A percentile compares a stretch with the other conserved stretches of the same genome.
Conservation (phyloP, 2,797 vertebrate genomes). For the Etheostoma perlongum region DNA sequence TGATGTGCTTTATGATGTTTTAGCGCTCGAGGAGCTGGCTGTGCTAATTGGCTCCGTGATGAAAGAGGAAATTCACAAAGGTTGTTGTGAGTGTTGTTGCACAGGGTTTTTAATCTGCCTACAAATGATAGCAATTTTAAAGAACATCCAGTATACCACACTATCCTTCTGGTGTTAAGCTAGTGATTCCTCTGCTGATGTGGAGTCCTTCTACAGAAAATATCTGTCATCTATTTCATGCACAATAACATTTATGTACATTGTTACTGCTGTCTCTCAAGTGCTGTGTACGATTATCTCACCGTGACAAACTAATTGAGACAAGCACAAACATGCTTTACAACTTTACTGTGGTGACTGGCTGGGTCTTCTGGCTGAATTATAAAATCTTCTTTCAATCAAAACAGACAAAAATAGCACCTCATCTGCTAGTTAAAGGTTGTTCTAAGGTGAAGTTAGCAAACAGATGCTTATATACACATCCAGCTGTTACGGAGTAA, state of each 20-base stretch:
- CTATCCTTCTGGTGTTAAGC: neutral
- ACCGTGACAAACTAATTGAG: neutral
- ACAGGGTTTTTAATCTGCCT: constrained; percentile 26
- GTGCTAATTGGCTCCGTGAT: constrained; percentile 34
- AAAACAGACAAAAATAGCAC: neutral
- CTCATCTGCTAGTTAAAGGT: no score
- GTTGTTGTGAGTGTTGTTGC: constrained; percentile 29
- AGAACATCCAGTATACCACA: constrained; percentile 20
- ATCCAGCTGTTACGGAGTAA: no score
- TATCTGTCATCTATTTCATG: neutral
- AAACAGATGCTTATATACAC: neutral
- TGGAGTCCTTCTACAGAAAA: neutral
- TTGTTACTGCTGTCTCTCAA: neutral
- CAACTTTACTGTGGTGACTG: neutral
- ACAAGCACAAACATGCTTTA: neutral
- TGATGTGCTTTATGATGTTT: constrained; percentile 26
- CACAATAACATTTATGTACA: neutral
- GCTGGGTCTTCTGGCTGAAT: neutral
- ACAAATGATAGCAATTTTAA: constrained; percentile 20
- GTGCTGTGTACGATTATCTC: neutral
- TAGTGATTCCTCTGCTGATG: neutral
- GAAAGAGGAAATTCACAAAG: constrained; percentile 31
- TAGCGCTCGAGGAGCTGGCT: constrained; percentile 9
- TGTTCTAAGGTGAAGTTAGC: neutral
- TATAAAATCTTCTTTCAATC: neutral